These are phyloP conservation scores for Dexiosoma caninum DNA, from an alignment of 2,888 invertebrate genomes.

Conservation along the genomic window DNA sequence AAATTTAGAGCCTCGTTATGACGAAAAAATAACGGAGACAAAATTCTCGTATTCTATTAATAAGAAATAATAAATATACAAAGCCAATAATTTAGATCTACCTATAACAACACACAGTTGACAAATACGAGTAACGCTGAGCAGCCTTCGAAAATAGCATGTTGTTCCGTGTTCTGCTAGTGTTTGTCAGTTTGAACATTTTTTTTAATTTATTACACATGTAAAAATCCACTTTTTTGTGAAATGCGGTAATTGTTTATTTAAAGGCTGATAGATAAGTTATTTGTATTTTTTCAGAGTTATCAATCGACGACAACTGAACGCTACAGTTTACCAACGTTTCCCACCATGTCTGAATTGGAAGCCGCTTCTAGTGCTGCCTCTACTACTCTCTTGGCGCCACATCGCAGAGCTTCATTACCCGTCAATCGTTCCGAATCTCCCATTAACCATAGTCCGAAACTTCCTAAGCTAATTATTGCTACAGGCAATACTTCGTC, in stretches of 20 bases:
- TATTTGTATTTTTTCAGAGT: slow-evolving; percentile 65
- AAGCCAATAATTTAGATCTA: too few species aligned
- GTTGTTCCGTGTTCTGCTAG: too few species aligned
- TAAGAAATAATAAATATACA: too few species aligned
- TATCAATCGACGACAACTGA: slow-evolving; percentile 78
- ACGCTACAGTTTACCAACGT: slow-evolving; percentile 85
- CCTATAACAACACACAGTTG: too few species aligned
- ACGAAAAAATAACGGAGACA: too few species aligned
- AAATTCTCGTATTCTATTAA: too few species aligned
- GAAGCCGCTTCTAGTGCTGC: slow-evolving; percentile 75
- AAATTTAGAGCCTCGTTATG: too few species aligned
- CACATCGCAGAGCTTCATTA: slow-evolving; percentile 86
- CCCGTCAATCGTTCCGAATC: slow-evolving; percentile 90
- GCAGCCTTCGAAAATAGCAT: too few species aligned
- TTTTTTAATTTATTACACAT: too few species aligned
- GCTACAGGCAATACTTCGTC: slow-evolving; percentile 57
- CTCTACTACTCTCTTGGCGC: slow-evolving; percentile 71
- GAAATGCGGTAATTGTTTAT: background rate
- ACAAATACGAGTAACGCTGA: too few species aligned
- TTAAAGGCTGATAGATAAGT: background rate
- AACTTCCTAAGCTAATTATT: slow-evolving; percentile 71
- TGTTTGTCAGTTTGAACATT: too few species aligned
- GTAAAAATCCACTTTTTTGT: too few species aligned
- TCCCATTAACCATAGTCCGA: slow-evolving; percentile 77
- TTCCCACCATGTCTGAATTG: slow-evolving; percentile 84